Base-by-base conservation (phyloP, 2,888 invertebrate species). In the Eumacrocentrus americanus region DNA sequence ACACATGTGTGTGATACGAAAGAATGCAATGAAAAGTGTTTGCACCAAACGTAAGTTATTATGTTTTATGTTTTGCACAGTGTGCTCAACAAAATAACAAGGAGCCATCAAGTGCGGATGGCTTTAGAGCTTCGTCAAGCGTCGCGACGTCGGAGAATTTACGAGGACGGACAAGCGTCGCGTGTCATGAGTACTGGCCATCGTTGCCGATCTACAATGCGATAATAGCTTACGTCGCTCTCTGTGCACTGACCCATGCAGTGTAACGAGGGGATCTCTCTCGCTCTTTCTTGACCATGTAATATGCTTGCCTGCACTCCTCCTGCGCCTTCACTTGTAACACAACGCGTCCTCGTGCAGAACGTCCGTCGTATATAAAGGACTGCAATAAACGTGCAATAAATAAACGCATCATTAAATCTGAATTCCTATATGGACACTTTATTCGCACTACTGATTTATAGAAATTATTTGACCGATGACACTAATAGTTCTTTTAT, bases 181-280 rank as follows among this genome's bases (percentile, higher is more conserved):
- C 64, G 69, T 62, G 67, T 64, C 66, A 50, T 40, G 50, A 42
- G 50, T 57, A 14, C 57, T 40, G 50, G 50, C 42, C 57, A 57
- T 50, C 50, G 42, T 22, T 40, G 29, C 29, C 63, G 65, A 67
- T 67, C 61, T 50, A 61, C 63, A 59, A 58, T 64, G 54, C 58
- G 65, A 67, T 66, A 64, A 63, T 66, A 58, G 55, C 57, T 65
- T 62, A 58, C 61, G 64, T 61, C 57, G 64, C 42, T 67, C 62
- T 66, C 63, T 70, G 72, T 67, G 68, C 70, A 67, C 63, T 62
- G 61, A 66, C 63, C 64, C 65, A 60, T 62, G 61, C 60, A 62
- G 44, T 62, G 46, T 60, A 66, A 66, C 66, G 60, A 65, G 47
- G 50, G 60, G 37, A 25, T 34, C 38, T 37, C 25, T 54, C 37